Evolutionary conservation across 2,888 invertebrate genomes (phyloP), one percentile per base, ranked within the genome.

Genomic region (Polydrusus pterygomalis): DNA sequence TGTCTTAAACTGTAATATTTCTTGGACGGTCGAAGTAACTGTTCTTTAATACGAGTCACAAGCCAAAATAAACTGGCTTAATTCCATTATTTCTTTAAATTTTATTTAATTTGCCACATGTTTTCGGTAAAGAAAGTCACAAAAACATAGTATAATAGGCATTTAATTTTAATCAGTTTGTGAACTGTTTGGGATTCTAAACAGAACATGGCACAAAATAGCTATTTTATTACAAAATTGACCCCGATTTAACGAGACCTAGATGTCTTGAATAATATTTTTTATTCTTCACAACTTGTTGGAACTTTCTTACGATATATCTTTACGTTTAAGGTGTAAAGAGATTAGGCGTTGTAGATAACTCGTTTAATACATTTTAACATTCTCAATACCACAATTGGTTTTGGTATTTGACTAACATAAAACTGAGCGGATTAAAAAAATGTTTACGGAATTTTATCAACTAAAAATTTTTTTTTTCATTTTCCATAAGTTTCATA

Each of bases 161-260:
- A 18, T 18, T 60, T 60, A 60, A 60, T 60, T 38, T 18, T 17
- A 17, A 60, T 2, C 38, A 15, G 34, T 43, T 2, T 15, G 58
- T n/a, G 15, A 11, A 38, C 17, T 18, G 38, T 38, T 60, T 38
- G 58, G 38, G 30, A 60, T 30, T 25, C 54, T 8, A 25, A n/a
- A 54, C 11, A 17, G 17, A 60, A 38, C 58, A 60, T 9, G 5
- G 38, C 58, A 60, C 38, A 11, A 54, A 54, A 54, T 54, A 25
- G 10, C 3, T 60, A 38, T 38, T 60, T 60, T 60, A 60, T 60
- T 60, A 60, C 38, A 38, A 60, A 60, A 60, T 60, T 60, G 58
- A 60, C 58, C 58, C 38, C 38, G n/a, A 60, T 38, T 60, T 38
- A 60, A 38, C 58, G 11, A 60, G 58, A 60, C 38, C 18, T 17